Evolutionary conservation across 2,888 invertebrate genomes (phyloP).

Genomic region (Drosophila conformis): DNA sequence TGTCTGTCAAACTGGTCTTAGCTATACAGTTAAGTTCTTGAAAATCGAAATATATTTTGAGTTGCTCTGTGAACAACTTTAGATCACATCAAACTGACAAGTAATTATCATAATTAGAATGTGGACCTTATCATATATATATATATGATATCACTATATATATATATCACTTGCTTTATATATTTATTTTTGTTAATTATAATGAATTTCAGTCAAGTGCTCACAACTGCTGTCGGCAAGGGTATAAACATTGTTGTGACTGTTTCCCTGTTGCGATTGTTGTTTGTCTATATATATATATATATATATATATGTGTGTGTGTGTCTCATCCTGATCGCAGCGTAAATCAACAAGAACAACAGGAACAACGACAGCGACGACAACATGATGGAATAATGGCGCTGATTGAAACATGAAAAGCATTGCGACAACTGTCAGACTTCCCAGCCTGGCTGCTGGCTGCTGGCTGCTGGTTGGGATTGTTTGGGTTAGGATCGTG

Average conservation of each 20-base stretch:
- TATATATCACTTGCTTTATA: neutral
- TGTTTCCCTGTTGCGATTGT: neutral
- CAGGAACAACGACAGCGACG: slow-evolving; percentile 20
- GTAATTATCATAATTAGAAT: neutral
- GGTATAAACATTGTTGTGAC: neutral
- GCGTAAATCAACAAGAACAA: slow-evolving; percentile 28
- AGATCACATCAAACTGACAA: neutral
- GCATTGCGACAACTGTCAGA: slow-evolving; percentile 50
- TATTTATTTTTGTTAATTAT: neutral
- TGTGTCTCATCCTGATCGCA: slow-evolving; percentile 20
- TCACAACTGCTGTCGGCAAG: neutral
- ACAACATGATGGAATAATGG: slow-evolving; percentile 76
- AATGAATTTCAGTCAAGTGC: neutral
- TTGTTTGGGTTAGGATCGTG: slow-evolving; percentile 15
- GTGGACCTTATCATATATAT: neutral
- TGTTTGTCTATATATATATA: neutral
- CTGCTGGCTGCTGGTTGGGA: neutral
- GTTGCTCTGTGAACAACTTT: neutral
- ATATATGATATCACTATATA: neutral
- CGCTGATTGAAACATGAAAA: slow-evolving; percentile 74
- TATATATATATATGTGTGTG: neutral
- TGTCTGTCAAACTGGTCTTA: neutral
- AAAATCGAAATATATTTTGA: neutral
- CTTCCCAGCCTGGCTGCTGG: neutral
- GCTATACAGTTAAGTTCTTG: neutral